Evolutionary conservation across 2,888 invertebrate species (phyloP), one percentile per base, ranked within the genome.

Genomic region (Gymnosoma rotundatum): DNA sequence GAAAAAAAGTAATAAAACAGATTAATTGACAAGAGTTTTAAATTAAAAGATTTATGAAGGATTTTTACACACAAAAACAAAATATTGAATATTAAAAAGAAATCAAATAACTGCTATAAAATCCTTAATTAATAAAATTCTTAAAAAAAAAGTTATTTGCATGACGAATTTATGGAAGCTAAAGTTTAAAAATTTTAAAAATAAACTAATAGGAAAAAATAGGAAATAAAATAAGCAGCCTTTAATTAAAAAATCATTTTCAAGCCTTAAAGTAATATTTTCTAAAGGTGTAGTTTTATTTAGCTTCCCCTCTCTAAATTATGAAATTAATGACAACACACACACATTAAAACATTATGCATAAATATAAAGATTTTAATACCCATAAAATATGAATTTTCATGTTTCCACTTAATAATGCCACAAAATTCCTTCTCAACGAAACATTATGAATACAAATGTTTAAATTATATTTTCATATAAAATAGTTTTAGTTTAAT

Each of bases 21-120:
- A 81, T 78, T 84, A 84, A 84, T 81, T 84, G 84, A 84, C 84
- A 84, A 69, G 81, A 81, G 84, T 84, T 84, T 84, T 84, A 81
- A 81, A 84, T 84, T 84, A 81, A 81, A 84, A 81, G 81, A 81
- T 81, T 84, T 84, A 81, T 81, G 69, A 74, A 74, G 63, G 36
- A 58, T 58, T 66, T 38, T 78, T 32, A 14, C 1, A 36, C 16
- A 42, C 6, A 14, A 50, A 67, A 32, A 8, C 32, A 32, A 67
- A 50, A 66, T 21, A 10, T 10, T n/a, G 8, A 16, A 16, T 12
- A 16, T n/a, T 21, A 48, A 36, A n/a, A 45, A 10, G 21, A 16
- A 61, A 25, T 38, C 52, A 45, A 7, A 38, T 3, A n/a, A 50
- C 8, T 18, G 18, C 12, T 4, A 10, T 14, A n/a, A 48, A 48